These are phyloP conservation scores for Drosophila histrio DNA, from an alignment of 2,888 invertebrate genomes.

Conservation along the genomic window DNA sequence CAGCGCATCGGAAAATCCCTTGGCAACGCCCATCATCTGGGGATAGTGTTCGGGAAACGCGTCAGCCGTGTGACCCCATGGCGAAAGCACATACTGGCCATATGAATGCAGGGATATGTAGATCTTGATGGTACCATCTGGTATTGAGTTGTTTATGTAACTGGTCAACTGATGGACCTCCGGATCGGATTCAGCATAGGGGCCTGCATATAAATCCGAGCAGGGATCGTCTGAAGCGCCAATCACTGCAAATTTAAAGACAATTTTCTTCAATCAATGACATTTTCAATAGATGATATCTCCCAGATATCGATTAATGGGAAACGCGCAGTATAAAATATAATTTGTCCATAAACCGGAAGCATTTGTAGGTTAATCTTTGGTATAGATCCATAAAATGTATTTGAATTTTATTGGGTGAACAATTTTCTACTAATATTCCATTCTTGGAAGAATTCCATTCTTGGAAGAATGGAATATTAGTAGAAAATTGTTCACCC, in stretches of 20 bases:
- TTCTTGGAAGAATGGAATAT: too few species aligned
- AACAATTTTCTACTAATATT: too few species aligned
- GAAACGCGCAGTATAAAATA: too few species aligned
- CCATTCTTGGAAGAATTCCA: too few species aligned
- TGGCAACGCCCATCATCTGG: conserved; percentile 85
- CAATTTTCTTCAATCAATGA: neutral
- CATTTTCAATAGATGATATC: neutral
- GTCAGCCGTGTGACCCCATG: conserved; percentile 86
- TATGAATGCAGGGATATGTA: conserved; percentile 88
- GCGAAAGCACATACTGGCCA: conserved; percentile 87
- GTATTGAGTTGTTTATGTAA: conserved; percentile 84
- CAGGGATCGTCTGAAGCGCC: conserved; percentile 85
- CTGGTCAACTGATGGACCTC: conserved; percentile 85
- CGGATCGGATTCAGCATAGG: conserved; percentile 86
- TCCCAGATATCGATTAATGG: too few species aligned
- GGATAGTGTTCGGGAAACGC: conserved; percentile 85
- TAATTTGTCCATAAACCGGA: too few species aligned
- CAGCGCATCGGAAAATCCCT: conserved; percentile 85
- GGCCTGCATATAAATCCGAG: conserved; percentile 85
- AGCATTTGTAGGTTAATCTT: too few species aligned
- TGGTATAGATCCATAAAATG: too few species aligned
- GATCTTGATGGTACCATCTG: conserved; percentile 83
- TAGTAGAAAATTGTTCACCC: too few species aligned
- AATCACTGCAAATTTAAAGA: conserved; percentile 56
- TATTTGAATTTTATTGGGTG: too few species aligned